Evolutionary conservation across 2,888 invertebrate genomes (phyloP), one percentile per base, ranked within the genome.

Genomic region (Leucoma salicis): DNA sequence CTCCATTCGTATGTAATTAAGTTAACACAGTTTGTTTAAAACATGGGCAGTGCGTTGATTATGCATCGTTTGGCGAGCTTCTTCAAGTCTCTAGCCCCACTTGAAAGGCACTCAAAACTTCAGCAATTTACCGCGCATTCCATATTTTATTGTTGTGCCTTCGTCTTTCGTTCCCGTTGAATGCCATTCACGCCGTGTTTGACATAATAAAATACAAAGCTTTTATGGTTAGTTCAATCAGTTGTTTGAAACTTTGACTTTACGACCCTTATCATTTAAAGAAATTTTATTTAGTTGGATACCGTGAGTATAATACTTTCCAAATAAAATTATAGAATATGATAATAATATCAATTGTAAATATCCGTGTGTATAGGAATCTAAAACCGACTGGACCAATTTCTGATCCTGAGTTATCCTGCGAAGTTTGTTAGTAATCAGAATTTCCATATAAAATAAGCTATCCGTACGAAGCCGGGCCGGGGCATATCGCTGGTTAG

Each of bases 61-160:
- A 80, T 76, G 70, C 74, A 65, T 62, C 66, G 63, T 69, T 62
- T 58, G 63, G 62, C 57, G 66, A 60, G 55, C 63, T 50, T 59
- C 55, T 55, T 65, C 67, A 68, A 64, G 68, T 66, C 65, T 67
- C 63, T 60, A 34, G 6, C 60, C 47, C 53, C 53, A 46, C 49
- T 62, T 58, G 57, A 52, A 42, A 65, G 60, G 60, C 68, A 72
- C 69, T 78, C 69, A 46, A 69, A 77, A 76, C 63, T 77, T 74
- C 46, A 42, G 41, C 52, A 55, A 39, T 57, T 71, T 67, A 59
- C 60, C 52, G 53, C 50, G 49, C 63, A 59, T 66, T 75, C 66
- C 55, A 70, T 42, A n/a, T n/a, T n/a, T 49, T 61, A 59, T 58
- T 63, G 46, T 63, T 57, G 47, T 51, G 43, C 41, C 39, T 39